Evolutionary conservation across 1,140 invertebrate genomes (phyloP).

Genomic region (Liolophura sinensis): DNA sequence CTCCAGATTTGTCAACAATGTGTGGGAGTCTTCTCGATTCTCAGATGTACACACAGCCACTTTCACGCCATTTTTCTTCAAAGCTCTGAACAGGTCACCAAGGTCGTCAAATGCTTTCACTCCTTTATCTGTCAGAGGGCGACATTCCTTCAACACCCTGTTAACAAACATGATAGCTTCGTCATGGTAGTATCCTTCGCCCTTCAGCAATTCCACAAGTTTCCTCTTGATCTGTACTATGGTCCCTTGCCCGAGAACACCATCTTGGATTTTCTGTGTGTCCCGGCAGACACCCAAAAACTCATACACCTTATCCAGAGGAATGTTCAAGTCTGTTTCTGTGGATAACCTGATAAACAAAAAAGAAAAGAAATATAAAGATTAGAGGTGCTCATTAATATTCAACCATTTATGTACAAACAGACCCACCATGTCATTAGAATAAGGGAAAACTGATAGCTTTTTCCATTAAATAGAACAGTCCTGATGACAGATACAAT

Average conservation of each 20-base stretch:
- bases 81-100: constrained; percentile 46
- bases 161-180: constrained; percentile 43
- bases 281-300: constrained; percentile 51
- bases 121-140: neutral
- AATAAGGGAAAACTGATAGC: too few relatives aligned
- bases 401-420: too few relatives aligned
- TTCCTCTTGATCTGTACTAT: constrained; percentile 47
- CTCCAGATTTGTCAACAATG: constrained; percentile 44
- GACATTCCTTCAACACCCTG: constrained; percentile 40
- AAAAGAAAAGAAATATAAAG: too few relatives aligned
- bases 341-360: too few relatives aligned
- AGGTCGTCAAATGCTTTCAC: constrained; percentile 2
- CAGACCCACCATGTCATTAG: too few relatives aligned
- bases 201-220: constrained; percentile 47
- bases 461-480: too few relatives aligned
- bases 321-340: too few relatives aligned
- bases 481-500: too few relatives aligned
- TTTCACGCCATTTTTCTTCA: constrained; percentile 56
- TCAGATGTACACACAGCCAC: constrained; percentile 61
- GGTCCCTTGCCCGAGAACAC: constrained; percentile 58
- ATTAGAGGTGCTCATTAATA: too few relatives aligned
- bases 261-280: constrained; percentile 42
- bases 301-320: constrained; percentile 39
- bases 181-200: constrained; percentile 51
- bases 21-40: constrained; percentile 45